Conservation (phyloP, 2,113 vertebrate species). For the Pteronura brasiliensis region DNA sequence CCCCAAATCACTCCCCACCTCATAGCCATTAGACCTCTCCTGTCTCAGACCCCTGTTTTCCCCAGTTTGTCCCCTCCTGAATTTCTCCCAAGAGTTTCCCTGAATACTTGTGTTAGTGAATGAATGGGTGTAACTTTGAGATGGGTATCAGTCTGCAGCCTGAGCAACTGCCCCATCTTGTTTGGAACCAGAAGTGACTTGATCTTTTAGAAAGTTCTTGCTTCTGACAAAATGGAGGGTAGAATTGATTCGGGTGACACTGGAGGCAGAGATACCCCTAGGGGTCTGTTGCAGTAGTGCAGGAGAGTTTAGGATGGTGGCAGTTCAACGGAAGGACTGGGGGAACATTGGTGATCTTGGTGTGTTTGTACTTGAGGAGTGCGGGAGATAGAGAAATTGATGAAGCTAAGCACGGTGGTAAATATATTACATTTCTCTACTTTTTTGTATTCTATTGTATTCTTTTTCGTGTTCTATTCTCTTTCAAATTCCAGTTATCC, state of each 20-base stretch:
- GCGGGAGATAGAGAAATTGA: neutral
- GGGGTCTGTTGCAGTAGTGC: neutral
- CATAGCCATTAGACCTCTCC: too few species aligned
- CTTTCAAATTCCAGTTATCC: neutral
- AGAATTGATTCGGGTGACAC: neutral
- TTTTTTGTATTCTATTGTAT: neutral
- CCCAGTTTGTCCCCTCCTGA: neutral
- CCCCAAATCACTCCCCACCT: neutral
- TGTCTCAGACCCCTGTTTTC: neutral
- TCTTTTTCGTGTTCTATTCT: neutral
- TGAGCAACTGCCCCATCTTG: neutral
- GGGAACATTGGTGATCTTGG: neutral
- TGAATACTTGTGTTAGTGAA: neutral
- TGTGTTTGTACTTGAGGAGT: neutral
- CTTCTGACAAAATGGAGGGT: neutral
- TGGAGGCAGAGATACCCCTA: neutral
- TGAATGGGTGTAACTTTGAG: neutral
- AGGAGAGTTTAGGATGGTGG: neutral
- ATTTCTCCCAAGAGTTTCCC: neutral
- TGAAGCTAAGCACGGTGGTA: neutral
- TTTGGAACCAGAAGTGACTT: neutral
- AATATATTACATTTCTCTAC: neutral
- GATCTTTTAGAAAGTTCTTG: neutral
- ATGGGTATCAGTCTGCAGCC: neutral
- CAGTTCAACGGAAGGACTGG: neutral